Conservation (phyloP, 2,113 vertebrate genomes). For the Neoarius graeffei region DNA sequence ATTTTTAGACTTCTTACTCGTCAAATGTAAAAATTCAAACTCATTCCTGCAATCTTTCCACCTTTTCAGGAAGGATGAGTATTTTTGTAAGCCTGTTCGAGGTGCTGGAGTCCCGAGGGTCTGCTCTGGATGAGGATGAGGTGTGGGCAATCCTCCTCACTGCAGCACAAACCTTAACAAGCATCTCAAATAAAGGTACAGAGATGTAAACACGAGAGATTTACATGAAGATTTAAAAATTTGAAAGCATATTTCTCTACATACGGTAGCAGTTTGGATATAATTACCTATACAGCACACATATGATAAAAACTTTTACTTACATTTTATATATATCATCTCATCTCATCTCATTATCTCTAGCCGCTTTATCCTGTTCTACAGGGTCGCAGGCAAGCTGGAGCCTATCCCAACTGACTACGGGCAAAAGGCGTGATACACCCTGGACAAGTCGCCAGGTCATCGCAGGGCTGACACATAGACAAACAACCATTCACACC, state of each 20-base stretch:
- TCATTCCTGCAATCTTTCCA: background rate
- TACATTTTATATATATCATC: no score
- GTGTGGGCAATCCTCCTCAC: slow-evolving; percentile 83
- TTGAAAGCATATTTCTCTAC: background rate
- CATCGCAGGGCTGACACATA: no score
- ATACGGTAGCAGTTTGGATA: background rate
- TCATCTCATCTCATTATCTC: no score
- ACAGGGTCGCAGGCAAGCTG: no score
- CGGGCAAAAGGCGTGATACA: no score
- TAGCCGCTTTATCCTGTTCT: no score
- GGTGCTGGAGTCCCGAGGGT: slow-evolving; percentile 80
- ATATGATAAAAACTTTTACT: background rate
- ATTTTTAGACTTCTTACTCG: background rate
- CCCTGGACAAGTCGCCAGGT: no score
- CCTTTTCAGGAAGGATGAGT: slow-evolving; percentile 69
- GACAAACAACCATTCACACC: no score
- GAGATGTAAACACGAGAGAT: background rate
- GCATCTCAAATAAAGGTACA: slow-evolving; percentile 78
- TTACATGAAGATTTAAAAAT: background rate
- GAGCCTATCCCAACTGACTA: no score
- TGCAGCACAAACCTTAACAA: slow-evolving; percentile 74
- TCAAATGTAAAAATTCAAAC: background rate
- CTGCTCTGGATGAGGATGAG: slow-evolving; percentile 83
- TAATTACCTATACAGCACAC: background rate
- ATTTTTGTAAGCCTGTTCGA: slow-evolving; percentile 84